Percentiles rank a stretch among this genome's conserved stretches.
These are phyloP conservation scores for Stomatorhinus walkeri DNA, from an alignment of 2,797 vertebrate species.

Conservation along the genomic window DNA sequence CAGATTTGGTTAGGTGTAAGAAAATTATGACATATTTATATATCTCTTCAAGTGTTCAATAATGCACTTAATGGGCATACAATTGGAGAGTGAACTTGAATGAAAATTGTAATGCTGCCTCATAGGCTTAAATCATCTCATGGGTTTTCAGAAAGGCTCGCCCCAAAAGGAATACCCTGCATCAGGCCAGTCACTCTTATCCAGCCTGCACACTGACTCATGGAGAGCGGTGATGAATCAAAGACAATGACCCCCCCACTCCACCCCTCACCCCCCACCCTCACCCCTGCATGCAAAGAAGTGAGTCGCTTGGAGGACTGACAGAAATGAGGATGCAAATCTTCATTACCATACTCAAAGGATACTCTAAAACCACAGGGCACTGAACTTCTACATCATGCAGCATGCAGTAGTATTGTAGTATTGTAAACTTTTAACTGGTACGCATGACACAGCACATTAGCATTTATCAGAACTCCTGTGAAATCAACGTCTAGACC, in stretches of 20 bases:
- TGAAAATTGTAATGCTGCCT: neutral
- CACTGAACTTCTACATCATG: neutral
- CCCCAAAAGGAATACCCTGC: neutral
- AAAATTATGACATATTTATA: neutral
- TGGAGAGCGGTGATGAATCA: neutral
- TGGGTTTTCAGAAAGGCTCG: neutral
- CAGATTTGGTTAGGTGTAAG: neutral
- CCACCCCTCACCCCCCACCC: neutral
- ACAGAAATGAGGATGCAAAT: neutral
- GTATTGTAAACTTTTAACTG: neutral
- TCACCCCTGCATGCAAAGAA: neutral
- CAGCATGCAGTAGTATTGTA: neutral
- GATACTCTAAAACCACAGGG: neutral
- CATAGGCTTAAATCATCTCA: neutral
- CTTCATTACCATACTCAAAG: neutral
- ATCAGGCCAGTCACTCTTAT: neutral
- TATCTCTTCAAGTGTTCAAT: neutral
- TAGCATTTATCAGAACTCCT: neutral
- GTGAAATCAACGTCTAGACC: neutral
- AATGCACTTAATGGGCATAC: neutral
- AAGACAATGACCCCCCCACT: neutral
- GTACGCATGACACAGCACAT: neutral
- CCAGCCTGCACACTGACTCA: neutral
- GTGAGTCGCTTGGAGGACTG: neutral
- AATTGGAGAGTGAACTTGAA: neutral